Conservation (phyloP, 2,113 vertebrate genomes). For the Anthoscopus minutus region DNA sequence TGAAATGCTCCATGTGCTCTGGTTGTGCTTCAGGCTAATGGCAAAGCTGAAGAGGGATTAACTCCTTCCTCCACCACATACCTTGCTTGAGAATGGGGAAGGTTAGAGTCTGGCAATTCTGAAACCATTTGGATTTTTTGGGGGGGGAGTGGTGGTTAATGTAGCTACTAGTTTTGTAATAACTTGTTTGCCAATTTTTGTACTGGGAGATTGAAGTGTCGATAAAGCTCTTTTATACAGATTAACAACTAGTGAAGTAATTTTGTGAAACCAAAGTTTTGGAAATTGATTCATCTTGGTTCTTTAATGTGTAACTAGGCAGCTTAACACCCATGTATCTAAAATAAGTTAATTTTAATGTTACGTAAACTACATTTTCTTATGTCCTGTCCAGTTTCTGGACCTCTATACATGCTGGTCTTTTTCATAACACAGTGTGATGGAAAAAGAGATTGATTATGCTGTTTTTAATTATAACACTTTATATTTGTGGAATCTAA, state of each 20-base stretch:
- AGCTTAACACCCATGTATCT: not conserved
- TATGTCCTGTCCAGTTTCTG: not conserved
- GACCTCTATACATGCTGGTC: not conserved
- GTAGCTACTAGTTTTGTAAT: not conserved
- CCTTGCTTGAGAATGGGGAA: not conserved
- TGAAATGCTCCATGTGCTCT: not conserved
- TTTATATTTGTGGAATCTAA: not conserved
- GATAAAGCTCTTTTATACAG: not conserved
- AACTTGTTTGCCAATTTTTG: not conserved
- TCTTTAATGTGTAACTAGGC: not conserved
- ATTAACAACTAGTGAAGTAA: not conserved
- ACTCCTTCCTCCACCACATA: not conserved
- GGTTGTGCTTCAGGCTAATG: not conserved
- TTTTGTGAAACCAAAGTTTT: not conserved
- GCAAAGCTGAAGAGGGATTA: not conserved
- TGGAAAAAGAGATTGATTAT: not conserved
- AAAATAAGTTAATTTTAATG: not conserved
- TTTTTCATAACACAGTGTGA: not conserved
- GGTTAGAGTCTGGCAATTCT: not conserved
- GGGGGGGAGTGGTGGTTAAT: not conserved
- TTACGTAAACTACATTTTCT: not conserved
- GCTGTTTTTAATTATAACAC: not conserved
- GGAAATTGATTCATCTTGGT: not conserved
- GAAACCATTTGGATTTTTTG: not conserved
- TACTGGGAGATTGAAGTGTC: not conserved